A percentile compares a stretch with the other conserved stretches of the same genome.
Evolutionary conservation across 2,888 invertebrate genomes (phyloP).

Genomic region (Agrochola macilenta): DNA sequence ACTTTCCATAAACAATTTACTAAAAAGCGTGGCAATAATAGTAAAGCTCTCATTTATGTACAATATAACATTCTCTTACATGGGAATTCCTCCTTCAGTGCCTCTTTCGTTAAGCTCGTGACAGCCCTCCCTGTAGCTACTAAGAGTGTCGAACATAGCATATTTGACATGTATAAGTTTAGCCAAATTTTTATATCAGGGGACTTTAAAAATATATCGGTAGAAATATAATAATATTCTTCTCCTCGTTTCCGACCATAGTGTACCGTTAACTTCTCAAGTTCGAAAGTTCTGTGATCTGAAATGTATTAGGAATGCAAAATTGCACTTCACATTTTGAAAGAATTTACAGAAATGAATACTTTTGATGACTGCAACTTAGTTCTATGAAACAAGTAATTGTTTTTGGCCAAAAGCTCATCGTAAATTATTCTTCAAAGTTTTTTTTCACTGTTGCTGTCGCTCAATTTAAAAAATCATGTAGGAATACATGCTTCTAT

Average conservation of each 20-base stretch:
- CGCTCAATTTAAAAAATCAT: too few species aligned
- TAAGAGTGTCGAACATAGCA: not conserved
- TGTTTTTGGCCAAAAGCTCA: too few species aligned
- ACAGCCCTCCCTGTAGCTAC: not conserved
- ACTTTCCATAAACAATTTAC: not conserved
- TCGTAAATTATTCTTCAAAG: too few species aligned
- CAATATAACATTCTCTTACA: not conserved
- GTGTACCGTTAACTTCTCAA: rapidly evolving
- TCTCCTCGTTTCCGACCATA: rapidly evolving
- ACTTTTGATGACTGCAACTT: too few species aligned
- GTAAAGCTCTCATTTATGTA: not conserved
- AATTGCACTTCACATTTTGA: not conserved
- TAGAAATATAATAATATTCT: not conserved
- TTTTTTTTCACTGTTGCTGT: too few species aligned
- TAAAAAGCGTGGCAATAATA: too few species aligned
- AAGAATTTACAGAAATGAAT: not conserved
- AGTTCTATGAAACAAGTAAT: too few species aligned
- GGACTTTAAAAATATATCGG: rapidly evolving
- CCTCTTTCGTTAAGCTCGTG: not conserved
- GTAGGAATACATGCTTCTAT: too few species aligned
- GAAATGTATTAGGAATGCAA: not conserved
- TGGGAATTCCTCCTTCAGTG: not conserved
- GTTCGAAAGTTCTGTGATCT: not conserved
- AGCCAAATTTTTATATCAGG: not conserved
- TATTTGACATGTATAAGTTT: rapidly evolving